Evolutionary conservation across 2,113 vertebrate species (phyloP), one percentile per base, ranked within the genome.

Genomic region (Phasianus colchicus): DNA sequence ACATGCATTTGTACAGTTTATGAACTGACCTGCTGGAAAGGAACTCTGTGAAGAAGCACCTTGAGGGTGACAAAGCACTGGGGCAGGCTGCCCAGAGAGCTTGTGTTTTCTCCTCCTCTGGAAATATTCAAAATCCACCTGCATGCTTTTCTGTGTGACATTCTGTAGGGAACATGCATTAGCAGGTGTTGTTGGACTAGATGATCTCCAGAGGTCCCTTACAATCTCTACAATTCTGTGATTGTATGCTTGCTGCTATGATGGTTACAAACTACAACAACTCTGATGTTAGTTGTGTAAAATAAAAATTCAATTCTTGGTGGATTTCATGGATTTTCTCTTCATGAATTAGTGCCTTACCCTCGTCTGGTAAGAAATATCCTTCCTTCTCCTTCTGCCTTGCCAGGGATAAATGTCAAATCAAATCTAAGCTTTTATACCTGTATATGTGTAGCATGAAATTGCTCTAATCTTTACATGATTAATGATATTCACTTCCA

Each of bases 391-490:
- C 70, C 60, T 47, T 64, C 32, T 19, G 86, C 12, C 42, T 29
- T 67, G 40, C 4, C 38, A 90, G 61, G 43, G 65, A 91, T 91
- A 80, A 91, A 77, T 58, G 83, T 90, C 65, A 90, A 32, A 74
- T 38, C 52, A 72, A 30, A 78, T 67, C 50, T 38, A 90, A 89
- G 52, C 42, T 87, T 86, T 91, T 83, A 83, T 90, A 57, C n/a
- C 34, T 88, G 36, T 81, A 73, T 48, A 71, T 72, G 40, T 83
- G 78, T 54, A 80, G 60, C 25, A 58, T 81, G 57, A 90, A 86
- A 86, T 58, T 64, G 10, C 54, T 89, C 40, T 86, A 55, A 42
- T 83, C 50, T 92, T 89, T 77, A 66, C 8, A 30, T 50, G 47
- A 77, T 77, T 91, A 93, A 70, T 50, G 6, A 8, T 74, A 40